Percentiles rank a stretch among this genome's conserved stretches.
These are phyloP conservation scores for Tiliacea citrago DNA, from an alignment of 2,888 invertebrate species.

Conservation along the genomic window DNA sequence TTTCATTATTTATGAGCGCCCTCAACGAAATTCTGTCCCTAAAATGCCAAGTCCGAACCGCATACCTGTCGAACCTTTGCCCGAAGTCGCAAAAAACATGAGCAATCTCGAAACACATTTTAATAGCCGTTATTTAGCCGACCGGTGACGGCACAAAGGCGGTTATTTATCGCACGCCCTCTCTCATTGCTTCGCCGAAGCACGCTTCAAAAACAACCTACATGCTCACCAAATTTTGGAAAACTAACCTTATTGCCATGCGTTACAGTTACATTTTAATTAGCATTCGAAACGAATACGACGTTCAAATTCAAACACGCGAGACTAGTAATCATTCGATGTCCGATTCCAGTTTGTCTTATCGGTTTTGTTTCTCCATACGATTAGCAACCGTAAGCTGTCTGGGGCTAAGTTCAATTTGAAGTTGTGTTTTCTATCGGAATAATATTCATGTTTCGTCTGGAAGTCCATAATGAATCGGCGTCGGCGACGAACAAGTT, in stretches of 20 bases:
- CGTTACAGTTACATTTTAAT: slow-evolving; percentile 78
- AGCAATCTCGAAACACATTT: slow-evolving; percentile 89
- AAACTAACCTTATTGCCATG: slow-evolving; percentile 76
- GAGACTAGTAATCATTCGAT: slow-evolving; percentile 89
- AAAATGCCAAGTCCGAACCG: slow-evolving; percentile 70
- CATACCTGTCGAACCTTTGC: slow-evolving; percentile 74
- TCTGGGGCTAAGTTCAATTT: slow-evolving; percentile 60
- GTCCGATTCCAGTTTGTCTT: slow-evolving; percentile 86
- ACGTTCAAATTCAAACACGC: slow-evolving; percentile 81
- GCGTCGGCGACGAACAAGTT: slow-evolving; percentile 85
- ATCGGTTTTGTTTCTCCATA: slow-evolving; percentile 70
- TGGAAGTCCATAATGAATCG: slow-evolving; percentile 89
- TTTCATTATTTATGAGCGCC: slow-evolving; percentile 61
- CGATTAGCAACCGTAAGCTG: slow-evolving; percentile 69
- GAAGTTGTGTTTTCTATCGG: slow-evolving; percentile 44
- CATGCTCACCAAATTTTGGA: slow-evolving; percentile 68
- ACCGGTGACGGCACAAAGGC: slow-evolving; percentile 90
- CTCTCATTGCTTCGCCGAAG: slow-evolving; percentile 88
- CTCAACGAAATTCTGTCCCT: slow-evolving; percentile 53
- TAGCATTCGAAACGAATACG: slow-evolving; percentile 75
- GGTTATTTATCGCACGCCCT: slow-evolving; percentile 91
- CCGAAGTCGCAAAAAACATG: slow-evolving; percentile 82
- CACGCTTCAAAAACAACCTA: slow-evolving; percentile 84
- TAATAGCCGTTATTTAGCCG: slow-evolving; percentile 89
- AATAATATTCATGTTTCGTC: slow-evolving; percentile 84